These are phyloP conservation scores for Deilephila elpenor DNA, from an alignment of 2,888 invertebrate genomes.

Conservation along the genomic window DNA sequence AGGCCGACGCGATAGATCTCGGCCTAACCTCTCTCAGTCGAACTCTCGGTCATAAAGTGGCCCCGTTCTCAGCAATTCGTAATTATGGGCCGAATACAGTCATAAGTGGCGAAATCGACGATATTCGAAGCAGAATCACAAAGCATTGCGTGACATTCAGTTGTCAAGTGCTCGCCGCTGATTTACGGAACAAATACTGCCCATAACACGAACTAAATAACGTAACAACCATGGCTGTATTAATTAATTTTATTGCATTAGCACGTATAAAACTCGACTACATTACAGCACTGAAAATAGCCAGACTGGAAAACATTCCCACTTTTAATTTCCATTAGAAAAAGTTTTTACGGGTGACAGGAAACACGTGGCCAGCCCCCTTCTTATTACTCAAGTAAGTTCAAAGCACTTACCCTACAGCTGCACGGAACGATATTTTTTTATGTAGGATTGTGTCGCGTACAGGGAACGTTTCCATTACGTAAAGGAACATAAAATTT, in stretches of 20 bases:
- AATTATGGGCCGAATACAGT: too few relatives aligned
- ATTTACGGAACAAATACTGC: constrained; percentile 25
- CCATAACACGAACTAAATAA: constrained; percentile 17
- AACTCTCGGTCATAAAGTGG: too few relatives aligned
- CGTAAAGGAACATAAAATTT: background rate
- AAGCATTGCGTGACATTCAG: constrained; percentile 14
- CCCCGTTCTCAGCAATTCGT: too few relatives aligned
- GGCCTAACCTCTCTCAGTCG: too few relatives aligned
- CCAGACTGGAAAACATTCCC: constrained; percentile 24
- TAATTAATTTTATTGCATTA: constrained; percentile 44
- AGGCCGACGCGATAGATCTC: too few relatives aligned
- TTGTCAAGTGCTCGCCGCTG: constrained; percentile 16
- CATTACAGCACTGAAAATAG: constrained; percentile 33
- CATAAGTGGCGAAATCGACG: background rate
- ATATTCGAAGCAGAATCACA: constrained; percentile 16
- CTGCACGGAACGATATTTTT: background rate
- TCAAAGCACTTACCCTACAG: constrained; percentile 2
- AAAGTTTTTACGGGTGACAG: constrained; percentile 33
- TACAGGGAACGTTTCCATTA: background rate
- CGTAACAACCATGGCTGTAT: constrained; percentile 30
- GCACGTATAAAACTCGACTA: constrained; percentile 34
- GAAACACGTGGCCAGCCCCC: constrained; percentile 15
- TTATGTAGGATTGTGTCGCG: background rate
- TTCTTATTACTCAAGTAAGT: constrained; percentile 19
- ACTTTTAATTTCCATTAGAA: constrained; percentile 36